Conservation (phyloP, 2,113 vertebrate genomes). For the Bettongia penicillata region DNA sequence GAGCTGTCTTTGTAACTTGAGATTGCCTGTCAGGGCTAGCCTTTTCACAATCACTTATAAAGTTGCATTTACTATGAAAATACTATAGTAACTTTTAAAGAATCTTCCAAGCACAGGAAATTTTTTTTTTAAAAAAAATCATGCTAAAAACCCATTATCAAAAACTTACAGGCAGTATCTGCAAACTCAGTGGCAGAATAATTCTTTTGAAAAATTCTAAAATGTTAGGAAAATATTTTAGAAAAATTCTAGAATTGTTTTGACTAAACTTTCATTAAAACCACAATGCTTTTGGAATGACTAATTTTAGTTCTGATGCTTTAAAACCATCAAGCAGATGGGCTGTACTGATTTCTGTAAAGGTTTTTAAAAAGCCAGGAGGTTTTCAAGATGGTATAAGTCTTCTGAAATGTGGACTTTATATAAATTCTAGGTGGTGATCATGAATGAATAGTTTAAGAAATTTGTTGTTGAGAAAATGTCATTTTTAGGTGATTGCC, state of each 20-base stretch:
- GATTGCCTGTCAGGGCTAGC: not conserved
- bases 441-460: not conserved
- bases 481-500: not conserved
- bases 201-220: not conserved
- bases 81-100: slow-evolving; percentile 7
- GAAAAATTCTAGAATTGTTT: not conserved
- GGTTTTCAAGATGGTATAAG: not conserved
- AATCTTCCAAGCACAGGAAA: not conserved
- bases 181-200: not conserved
- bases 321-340: not conserved
- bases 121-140: not conserved
- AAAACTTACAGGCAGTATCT: not conserved
- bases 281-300: not conserved
- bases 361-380: not conserved
- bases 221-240: too few species aligned
- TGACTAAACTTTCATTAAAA: not conserved
- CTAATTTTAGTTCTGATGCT: not conserved
- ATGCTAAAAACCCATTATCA: not conserved
- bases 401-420: not conserved
- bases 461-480: not conserved
- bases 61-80: slow-evolving; percentile 11
- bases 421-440: not conserved
- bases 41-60: slow-evolving; percentile 11
- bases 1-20: not conserved
- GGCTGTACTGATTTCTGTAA: not conserved